A percentile compares a stretch with the other conserved stretches of the same genome.
Conservation (phyloP, 2,113 vertebrate species). For the Sardina pilchardus region DNA sequence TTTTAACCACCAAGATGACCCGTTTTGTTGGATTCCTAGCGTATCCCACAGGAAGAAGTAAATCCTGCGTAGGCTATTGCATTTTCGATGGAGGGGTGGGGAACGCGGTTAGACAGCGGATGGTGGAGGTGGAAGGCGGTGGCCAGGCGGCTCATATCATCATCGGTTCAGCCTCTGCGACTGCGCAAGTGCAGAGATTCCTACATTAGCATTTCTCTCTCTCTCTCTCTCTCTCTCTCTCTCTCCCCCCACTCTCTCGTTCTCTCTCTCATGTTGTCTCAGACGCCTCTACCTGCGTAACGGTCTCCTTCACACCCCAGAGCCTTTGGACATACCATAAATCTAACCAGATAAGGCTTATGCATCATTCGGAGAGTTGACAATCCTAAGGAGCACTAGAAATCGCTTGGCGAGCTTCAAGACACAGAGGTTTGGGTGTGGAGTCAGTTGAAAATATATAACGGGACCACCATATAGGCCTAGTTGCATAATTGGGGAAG, state of each 20-base stretch:
- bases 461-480: no score
- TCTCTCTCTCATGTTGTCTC: constrained; percentile 21
- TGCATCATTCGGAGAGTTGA: background rate
- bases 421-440: background rate
- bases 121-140: constrained; percentile 68
- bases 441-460: background rate
- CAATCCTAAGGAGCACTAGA: background rate
- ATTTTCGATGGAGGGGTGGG: constrained; percentile 46
- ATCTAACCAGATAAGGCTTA: background rate
- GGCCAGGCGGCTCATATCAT: constrained; percentile 63
- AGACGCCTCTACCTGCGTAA: constrained; percentile 23
- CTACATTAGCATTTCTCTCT: constrained; percentile 1
- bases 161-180: constrained; percentile 29
- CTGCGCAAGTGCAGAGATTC: constrained; percentile 31
- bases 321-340: background rate
- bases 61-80: constrained; percentile 31
- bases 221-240: background rate
- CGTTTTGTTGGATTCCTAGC: constrained; percentile 59
- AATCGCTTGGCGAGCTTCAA: background rate
- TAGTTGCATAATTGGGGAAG: no score
- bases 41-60: constrained; percentile 50
- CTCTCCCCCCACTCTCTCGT: background rate
- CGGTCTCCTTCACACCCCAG: background rate
- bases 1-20: constrained; percentile 44
- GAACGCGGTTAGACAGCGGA: constrained; percentile 58